Evolutionary conservation across 2,888 invertebrate species (phyloP), one percentile per base, ranked within the genome.

Genomic region (Tortrix viridana): DNA sequence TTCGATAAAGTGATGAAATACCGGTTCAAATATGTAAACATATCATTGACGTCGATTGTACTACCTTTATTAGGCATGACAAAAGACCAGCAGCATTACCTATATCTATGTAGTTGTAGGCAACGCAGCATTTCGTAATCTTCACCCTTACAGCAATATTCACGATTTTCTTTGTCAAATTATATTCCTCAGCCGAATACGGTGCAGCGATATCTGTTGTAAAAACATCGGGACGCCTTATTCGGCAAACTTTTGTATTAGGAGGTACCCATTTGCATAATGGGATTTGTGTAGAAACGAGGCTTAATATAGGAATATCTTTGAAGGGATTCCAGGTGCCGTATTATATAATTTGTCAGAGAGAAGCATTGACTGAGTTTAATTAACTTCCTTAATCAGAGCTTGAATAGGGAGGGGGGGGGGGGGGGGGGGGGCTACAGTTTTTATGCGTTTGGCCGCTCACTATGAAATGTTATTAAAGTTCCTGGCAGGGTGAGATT

Each of bases 181-280:
- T 63, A 41, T 47, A 47, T 63, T 63, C 47, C 16, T 46, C 57
- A 38, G 26, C 53, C 22, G 58, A 58, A 38, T 56, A 16, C 52
- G 57, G 48, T 63, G 58, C 63, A 63, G 20, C 53, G 47, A 58
- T 57, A 63, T 63, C 63, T 63, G 57, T 58, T 58, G 63, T 58
- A 58, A 63, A 63, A 63, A 63, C 63, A 63, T 58, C 63, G 60
- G 57, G 60, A 44, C 49, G 48, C 56, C 60, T 66, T 66, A 66
- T 68, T 68, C 65, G 62, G 66, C 55, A 64, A 65, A 65, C 61
- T 63, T 65, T 68, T 62, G 60, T 66, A 64, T 66, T 66, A 65
- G 65, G 54, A 61, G 48, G 56, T 50, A 47, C 67, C 63, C 54
- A 72, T 71, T 74, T 67, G 65, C 70, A 68, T 67, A 67, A 67